These are phyloP conservation scores for Drosophila mimica DNA, from an alignment of 2,888 invertebrate species.

Conservation along the genomic window DNA sequence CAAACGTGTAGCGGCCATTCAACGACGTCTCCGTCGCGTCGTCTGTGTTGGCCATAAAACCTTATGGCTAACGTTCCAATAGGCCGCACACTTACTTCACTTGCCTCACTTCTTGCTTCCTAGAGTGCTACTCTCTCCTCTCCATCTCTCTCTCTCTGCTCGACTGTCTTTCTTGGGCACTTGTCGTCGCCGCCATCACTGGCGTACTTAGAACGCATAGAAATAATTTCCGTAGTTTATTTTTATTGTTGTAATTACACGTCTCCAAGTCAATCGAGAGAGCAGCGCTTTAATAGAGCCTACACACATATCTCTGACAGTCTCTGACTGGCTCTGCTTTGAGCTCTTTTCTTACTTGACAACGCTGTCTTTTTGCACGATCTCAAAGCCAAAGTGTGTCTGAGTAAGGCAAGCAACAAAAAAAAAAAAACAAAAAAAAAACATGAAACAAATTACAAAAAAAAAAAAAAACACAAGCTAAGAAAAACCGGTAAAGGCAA, in stretches of 20 bases:
- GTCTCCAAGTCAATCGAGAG: constrained; percentile 57
- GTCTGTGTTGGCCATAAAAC: constrained; percentile 69
- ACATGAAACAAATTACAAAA: constrained; percentile 9
- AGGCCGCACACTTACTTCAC: constrained; percentile 56
- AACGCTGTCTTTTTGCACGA: constrained; percentile 57
- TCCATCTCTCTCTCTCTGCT: neutral
- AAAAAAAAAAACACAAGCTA: constrained; percentile 18
- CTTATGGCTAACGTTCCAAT: constrained; percentile 79
- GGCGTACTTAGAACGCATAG: constrained; percentile 65
- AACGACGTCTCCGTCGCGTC: constrained; percentile 33
- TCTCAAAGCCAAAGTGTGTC: constrained; percentile 43
- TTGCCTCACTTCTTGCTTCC: constrained; percentile 3
- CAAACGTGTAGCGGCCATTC: constrained; percentile 53
- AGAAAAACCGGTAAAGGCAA: constrained; percentile 75
- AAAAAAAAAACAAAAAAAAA: constrained; percentile 19
- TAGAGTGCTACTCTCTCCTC: neutral
- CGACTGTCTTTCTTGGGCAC: constrained; percentile 43
- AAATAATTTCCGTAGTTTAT: constrained; percentile 78
- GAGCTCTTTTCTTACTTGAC: constrained; percentile 42
- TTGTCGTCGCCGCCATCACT: constrained; percentile 53
- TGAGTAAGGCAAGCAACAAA: constrained; percentile 54
- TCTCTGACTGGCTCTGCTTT: constrained; percentile 9
- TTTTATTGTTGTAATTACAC: constrained; percentile 80
- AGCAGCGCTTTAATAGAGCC: constrained; percentile 18
- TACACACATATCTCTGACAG: constrained; percentile 18